Evolutionary conservation across 2,888 invertebrate species (phyloP), one percentile per base, ranked within the genome.

Genomic region (Cephus sareptanus): DNA sequence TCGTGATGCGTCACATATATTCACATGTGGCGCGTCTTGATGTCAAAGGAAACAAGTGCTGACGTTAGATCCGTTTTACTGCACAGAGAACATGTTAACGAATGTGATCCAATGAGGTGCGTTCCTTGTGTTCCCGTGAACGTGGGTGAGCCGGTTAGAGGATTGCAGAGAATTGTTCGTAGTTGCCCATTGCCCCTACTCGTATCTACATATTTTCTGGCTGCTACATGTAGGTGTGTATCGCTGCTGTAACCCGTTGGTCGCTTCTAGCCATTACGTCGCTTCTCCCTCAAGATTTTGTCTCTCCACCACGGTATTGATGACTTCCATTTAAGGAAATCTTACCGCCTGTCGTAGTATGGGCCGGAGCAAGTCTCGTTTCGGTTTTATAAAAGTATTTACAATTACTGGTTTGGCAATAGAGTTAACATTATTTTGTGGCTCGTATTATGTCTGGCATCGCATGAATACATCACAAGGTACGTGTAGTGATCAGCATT

Each of bases 401-500:
- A 92, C 96, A 86, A 89, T 94, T 23, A 23, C 40, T 23, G 40
- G 40, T 40, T 40, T 40, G 40, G 40, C 40, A 74, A 87, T 92
- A 12, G 96, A 96, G 92, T 93, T 93, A 30, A 84, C 93, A 77
- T 92, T 93, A 35, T 93, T 96, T 88, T 92, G 93, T 73, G 94
- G 91, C 75, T 93, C 94, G 37, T 96, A 95, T 92, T 93, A 92
- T 80, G 87, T 95, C 85, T 96, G 95, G 94, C 92, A 93, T 89
- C 94, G 93, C 92, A 93, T 96, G 90, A 96, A 96, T 89, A 94
- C 93, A 75, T 94, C 95, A 86, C 93, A 95, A 93, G 95, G 96
- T 96, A 91, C 92, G 92, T 23, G 6, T 40, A 40, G 23, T 23
- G 23, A 40, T 9, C 40, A 0, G 4, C 23, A 40, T 40, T 23